Evolutionary conservation across 2,888 invertebrate genomes (phyloP).

Genomic region (Cantharis rustica): DNA sequence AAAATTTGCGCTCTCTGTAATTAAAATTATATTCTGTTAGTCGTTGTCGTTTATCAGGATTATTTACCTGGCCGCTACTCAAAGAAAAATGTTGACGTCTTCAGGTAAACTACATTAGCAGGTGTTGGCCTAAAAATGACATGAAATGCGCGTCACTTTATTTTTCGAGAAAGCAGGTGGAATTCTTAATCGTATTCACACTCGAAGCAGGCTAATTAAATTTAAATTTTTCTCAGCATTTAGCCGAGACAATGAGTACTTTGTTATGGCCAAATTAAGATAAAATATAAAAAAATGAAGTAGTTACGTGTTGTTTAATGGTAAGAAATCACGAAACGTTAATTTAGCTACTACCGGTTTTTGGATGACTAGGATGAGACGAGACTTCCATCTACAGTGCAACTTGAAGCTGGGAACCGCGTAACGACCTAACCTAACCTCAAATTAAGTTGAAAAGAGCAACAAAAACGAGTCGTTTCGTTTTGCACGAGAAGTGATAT

Average conservation of each 20-base stretch:
- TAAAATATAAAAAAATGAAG: not conserved
- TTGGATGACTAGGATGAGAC: not conserved
- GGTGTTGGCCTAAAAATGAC: not conserved
- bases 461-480: not conserved
- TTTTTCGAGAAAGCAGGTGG: not conserved
- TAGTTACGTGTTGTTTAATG: not conserved
- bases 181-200: not conserved
- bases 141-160: not conserved
- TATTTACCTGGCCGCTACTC: not conserved
- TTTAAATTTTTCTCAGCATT: not conserved
- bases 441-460: not conserved
- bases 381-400: not conserved
- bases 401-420: not conserved
- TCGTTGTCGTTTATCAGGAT: not conserved
- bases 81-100: not conserved
- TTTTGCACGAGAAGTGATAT: slow-evolving; percentile 6
- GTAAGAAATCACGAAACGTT: not conserved
- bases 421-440: not conserved
- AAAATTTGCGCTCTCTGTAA: not conserved
- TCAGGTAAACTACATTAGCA: not conserved
- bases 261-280: not conserved
- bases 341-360: not conserved
- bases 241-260: not conserved
- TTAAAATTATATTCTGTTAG: not conserved
- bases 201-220: not conserved